A percentile compares a stretch with the other conserved stretches of the same genome.
These are phyloP conservation scores for Hydra vulgaris DNA, from an alignment of 30 jellyfish, hydroid and myxozoan species.

Conservation along the genomic window DNA sequence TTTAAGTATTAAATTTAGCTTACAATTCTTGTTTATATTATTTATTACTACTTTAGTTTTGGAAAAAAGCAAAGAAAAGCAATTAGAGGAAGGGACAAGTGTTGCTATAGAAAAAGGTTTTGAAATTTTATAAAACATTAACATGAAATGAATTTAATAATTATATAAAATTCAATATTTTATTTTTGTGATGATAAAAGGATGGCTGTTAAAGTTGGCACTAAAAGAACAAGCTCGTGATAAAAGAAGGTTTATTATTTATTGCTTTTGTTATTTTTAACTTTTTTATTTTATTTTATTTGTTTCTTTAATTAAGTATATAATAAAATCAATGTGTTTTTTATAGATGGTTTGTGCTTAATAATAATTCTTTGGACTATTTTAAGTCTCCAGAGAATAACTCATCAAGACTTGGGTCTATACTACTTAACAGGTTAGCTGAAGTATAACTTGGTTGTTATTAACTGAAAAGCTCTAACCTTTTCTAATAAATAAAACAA, in stretches of 20 bases:
- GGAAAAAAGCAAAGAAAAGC: constrained; percentile 75
- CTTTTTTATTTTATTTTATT: background rate
- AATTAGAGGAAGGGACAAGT: constrained; percentile 89
- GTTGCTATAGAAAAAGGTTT: constrained; percentile 86
- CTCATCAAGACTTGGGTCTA: constrained; percentile 77
- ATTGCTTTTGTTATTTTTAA: background rate
- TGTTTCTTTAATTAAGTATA: background rate
- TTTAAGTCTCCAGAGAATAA: constrained; percentile 84
- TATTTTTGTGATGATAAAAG: no score
- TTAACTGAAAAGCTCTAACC: background rate
- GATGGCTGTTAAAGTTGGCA: constrained; percentile 35
- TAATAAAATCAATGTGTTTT: background rate
- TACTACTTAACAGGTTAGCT: constrained; percentile 66
- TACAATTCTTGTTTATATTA: background rate
- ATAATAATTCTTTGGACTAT: constrained; percentile 71
- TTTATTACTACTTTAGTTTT: constrained; percentile 21
- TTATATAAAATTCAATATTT: no score
- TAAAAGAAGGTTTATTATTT: background rate
- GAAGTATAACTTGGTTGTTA: background rate
- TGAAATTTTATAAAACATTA: background rate
- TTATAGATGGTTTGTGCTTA: constrained; percentile 80
- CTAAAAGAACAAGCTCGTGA: constrained; percentile 38
- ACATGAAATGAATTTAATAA: no score
- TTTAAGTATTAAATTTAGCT: background rate
- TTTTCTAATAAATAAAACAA: no score